Evolutionary conservation across 2,113 vertebrate genomes (phyloP).

Genomic region (Carassius gibelio): DNA sequence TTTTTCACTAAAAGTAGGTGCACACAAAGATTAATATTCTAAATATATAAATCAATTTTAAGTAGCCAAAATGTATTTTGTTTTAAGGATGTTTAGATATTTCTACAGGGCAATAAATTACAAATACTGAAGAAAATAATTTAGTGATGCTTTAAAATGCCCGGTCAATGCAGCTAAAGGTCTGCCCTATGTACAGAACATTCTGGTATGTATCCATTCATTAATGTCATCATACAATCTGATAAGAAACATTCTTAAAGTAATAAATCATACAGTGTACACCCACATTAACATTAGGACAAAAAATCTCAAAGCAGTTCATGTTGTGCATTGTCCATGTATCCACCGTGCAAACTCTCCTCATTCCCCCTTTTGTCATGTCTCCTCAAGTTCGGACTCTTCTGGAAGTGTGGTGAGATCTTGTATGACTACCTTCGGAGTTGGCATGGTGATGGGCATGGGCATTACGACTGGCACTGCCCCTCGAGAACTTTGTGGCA

Average conservation of each 20-base stretch:
- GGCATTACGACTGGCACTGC: constrained; percentile 23
- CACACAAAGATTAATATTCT: neutral
- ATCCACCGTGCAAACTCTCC: neutral
- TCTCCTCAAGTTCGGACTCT: constrained; percentile 43
- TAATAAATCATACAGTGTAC: constrained; percentile 2
- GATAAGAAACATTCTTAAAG: neutral
- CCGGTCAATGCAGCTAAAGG: neutral
- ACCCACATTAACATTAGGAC: neutral
- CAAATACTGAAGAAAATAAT: neutral
- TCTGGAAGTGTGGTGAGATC: constrained; percentile 51
- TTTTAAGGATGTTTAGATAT: neutral
- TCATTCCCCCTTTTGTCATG: constrained; percentile 39
- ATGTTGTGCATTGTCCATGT: neutral
- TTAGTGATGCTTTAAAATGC: neutral
- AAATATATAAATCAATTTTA: neutral
- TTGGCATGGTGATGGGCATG: constrained; percentile 10
- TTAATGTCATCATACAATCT: neutral
- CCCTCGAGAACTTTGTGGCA: constrained; percentile 22
- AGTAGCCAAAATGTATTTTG: too few species aligned
- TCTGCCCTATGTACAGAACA: neutral
- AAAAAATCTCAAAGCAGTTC: neutral
- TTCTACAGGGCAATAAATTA: neutral
- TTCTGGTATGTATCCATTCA: neutral
- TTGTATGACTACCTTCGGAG: constrained; percentile 43
- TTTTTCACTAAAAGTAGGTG: neutral